These are phyloP conservation scores for Erpobdella octoculata DNA, from an alignment of 2,888 invertebrate genomes.

Conservation along the genomic window DNA sequence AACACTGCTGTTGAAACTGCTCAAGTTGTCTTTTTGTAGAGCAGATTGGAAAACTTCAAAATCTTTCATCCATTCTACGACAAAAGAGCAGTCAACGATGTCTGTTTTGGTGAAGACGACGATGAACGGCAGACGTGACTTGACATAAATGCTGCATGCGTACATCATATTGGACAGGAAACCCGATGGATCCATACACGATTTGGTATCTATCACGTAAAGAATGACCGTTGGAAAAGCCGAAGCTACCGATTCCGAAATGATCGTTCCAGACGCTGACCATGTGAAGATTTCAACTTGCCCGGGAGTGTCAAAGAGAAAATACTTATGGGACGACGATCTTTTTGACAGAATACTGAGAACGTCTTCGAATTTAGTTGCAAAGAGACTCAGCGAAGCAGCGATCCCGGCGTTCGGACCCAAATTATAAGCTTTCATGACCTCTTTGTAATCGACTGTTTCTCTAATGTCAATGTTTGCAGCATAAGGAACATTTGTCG, in stretches of 20 bases:
- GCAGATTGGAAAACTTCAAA: conserved; percentile 86
- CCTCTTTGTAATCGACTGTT: no score
- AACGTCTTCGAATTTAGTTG: no score
- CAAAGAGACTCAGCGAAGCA: no score
- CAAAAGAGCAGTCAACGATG: conserved; percentile 77
- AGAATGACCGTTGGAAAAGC: conserved; percentile 85
- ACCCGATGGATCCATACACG: conserved; percentile 84
- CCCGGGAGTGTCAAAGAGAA: conserved; percentile 63
- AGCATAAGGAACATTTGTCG: no score
- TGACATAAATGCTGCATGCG: conserved; percentile 87
- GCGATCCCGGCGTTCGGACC: no score
- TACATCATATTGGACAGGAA: conserved; percentile 99
- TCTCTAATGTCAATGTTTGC: no score
- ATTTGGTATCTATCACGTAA: conserved; percentile 87
- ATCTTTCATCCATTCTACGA: conserved; percentile 93
- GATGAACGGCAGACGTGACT: conserved; percentile 85
- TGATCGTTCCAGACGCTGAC: conserved; percentile 94
- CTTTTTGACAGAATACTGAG: no score
- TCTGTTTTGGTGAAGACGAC: conserved; percentile 94
- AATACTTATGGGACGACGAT: conserved; percentile 50
- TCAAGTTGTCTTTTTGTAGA: no score
- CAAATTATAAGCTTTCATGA: no score
- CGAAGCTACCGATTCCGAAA: conserved; percentile 82
- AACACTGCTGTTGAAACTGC: no score
- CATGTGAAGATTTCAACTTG: conserved; percentile 98